Conservation (phyloP, 2,797 vertebrate species). For the Malurus splendens region DNA sequence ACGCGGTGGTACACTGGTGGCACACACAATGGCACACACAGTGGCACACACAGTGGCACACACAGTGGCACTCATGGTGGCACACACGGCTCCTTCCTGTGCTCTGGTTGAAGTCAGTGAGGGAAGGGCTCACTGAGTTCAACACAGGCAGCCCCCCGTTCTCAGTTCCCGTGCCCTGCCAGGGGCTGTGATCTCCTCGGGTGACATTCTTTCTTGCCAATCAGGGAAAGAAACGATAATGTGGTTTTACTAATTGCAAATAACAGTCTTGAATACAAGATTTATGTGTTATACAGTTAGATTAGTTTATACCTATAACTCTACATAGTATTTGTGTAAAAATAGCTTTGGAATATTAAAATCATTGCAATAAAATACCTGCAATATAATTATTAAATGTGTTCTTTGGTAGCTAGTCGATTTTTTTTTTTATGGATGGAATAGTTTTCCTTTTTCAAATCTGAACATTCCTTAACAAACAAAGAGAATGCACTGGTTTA, state of each 20-base stretch:
- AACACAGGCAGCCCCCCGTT: neutral
- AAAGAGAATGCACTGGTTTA: slow-evolving; percentile 94
- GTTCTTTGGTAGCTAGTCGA: slow-evolving; percentile 79
- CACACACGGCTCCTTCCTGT: rapidly evolving
- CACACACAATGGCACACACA: neutral
- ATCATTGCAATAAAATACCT: slow-evolving; percentile 81
- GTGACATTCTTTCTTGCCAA: slow-evolving; percentile 68
- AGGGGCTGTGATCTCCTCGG: slow-evolving; percentile 22
- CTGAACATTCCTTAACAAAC: slow-evolving; percentile 85
- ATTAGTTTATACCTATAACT: slow-evolving; percentile 75
- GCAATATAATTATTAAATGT: slow-evolving; percentile 75
- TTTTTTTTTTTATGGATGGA: slow-evolving; percentile 71
- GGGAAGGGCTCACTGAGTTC: neutral
- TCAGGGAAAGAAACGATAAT: slow-evolving; percentile 58
- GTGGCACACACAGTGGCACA: neutral
- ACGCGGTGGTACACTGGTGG: too few species aligned
- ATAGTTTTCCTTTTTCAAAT: slow-evolving; percentile 71
- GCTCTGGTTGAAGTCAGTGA: neutral
- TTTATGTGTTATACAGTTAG: slow-evolving; percentile 70
- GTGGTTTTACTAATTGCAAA: slow-evolving; percentile 67
- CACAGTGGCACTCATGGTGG: rapidly evolving
- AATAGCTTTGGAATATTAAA: slow-evolving; percentile 83
- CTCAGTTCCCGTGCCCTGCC: neutral
- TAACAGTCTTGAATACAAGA: slow-evolving; percentile 69
- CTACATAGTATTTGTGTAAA: slow-evolving; percentile 81